A percentile compares a stretch with the other conserved stretches of the same genome.
Conservation (phyloP, 2,113 vertebrate species). For the Gobius niger region DNA sequence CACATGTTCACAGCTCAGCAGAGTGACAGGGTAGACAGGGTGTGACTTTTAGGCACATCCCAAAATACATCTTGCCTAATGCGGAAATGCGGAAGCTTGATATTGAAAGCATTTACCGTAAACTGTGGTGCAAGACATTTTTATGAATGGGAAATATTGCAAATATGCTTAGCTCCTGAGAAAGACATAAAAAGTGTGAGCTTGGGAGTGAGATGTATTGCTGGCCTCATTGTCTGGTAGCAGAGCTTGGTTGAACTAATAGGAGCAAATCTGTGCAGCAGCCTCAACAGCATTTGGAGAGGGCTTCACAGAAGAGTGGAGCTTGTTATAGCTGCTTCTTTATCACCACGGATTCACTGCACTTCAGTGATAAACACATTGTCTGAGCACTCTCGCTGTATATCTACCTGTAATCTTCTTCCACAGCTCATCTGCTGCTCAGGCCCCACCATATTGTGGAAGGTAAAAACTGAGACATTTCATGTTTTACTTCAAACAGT, state of each 20-base stretch:
- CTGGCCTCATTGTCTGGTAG: not conserved
- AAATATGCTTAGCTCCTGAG: not conserved
- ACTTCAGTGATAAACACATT: constrained; percentile 1
- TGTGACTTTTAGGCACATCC: constrained; percentile 35
- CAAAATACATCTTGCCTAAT: constrained; percentile 48
- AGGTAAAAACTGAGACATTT: not conserved
- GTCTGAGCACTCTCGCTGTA: not conserved
- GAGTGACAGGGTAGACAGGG: constrained; percentile 12
- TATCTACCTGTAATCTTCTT: not conserved
- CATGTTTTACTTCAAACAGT: no score
- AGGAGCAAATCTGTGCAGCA: not conserved
- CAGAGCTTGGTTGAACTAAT: not conserved
- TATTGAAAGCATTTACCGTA: constrained; percentile 30
- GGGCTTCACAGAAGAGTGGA: not conserved
- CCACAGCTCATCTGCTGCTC: not conserved
- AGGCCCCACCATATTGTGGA: not conserved
- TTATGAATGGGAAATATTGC: constrained; percentile 31
- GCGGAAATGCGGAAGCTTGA: constrained; percentile 12
- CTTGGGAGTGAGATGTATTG: not conserved
- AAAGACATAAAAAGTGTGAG: not conserved
- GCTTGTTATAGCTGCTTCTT: not conserved
- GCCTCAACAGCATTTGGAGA: not conserved
- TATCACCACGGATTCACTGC: not conserved
- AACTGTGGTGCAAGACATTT: constrained; percentile 42
- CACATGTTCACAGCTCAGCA: not conserved